These are phyloP conservation scores for Heliopora coerulea DNA, from an alignment of 92 coral and sea anemone genomes.

Conservation along the genomic window DNA sequence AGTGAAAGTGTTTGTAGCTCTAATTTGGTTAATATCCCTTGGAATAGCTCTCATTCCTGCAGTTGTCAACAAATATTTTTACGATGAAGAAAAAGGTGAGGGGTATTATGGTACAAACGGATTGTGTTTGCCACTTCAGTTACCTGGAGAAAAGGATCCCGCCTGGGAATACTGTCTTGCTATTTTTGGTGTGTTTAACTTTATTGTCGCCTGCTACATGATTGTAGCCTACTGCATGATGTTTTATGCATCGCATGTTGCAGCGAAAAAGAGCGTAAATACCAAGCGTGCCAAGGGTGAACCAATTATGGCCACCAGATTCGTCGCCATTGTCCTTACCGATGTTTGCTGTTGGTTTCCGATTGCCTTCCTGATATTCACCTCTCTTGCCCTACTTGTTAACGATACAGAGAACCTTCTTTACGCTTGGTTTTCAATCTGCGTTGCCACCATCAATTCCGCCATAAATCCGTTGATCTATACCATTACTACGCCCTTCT, in stretches of 20 bases:
- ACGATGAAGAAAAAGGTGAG: constrained; percentile 31
- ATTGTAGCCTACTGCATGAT: constrained; percentile 65
- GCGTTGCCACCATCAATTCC: background rate
- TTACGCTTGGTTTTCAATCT: background rate
- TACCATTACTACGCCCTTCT: background rate
- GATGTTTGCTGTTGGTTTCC: background rate
- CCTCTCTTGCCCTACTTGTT: background rate
- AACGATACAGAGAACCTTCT: background rate
- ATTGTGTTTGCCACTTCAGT: constrained; percentile 83
- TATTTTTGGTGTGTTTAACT: constrained; percentile 66
- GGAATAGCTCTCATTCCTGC: constrained; percentile 65
- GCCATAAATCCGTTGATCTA: background rate
- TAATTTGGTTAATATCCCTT: constrained; percentile 71
- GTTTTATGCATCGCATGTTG: constrained; percentile 53
- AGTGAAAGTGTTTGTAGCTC: constrained; percentile 12
- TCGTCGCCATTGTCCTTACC: background rate
- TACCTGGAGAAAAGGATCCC: constrained; percentile 70
- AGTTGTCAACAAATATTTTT: constrained; percentile 63
- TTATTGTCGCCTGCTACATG: constrained; percentile 64
- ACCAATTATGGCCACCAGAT: background rate
- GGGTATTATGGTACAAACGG: constrained; percentile 84
- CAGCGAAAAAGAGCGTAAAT: background rate
- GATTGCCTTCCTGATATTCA: background rate
- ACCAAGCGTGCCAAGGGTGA: too few relatives aligned
- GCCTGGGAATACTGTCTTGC: constrained; percentile 93